Base-by-base conservation (phyloP, 2,888 invertebrate species). In the Pollenia labialis region DNA sequence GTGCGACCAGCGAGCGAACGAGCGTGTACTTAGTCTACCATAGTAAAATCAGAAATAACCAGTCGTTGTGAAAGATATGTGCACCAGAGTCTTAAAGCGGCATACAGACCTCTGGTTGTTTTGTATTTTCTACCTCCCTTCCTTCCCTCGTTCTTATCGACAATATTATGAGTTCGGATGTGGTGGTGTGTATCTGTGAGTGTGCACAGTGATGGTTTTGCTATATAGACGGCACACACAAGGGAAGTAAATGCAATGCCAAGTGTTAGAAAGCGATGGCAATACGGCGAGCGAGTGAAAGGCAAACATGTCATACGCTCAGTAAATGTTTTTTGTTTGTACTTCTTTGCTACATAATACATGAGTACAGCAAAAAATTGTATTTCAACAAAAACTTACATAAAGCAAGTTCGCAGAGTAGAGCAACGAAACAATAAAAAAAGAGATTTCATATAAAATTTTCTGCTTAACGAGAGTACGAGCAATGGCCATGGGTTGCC, bases 31-130 rank as follows among this genome's bases (percentile, higher is more conserved):
- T 89, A 90, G 91, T 89, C 90, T 90, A 91, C 91, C 92, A 92
- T 92, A 91, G 90, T 91, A 90, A 91, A 92, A 91, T 92, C 92
- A 92, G 90, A 92, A 92, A 92, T 92, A 92, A 92, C 89, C 91
- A 90, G 90, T 89, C 90, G 89, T 85, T 90, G 88, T 89, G 90
- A 87, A 92, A 92, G 91, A 92, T 92, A 91, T 92, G 90, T 89
- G 90, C 88, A 87, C 85, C 84, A 88, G 85, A 89, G 89, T 82
- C 85, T 84, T 89, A 88, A 88, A 87, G 87, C 87, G 83, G 80
- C 79, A 81, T 82, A 80, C 58, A 82, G 60, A 75, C 68, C 81
- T 60, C 68, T 77, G 18, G 71, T 80, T 72, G 42, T 56, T 81
- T 72, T 81, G 42, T 66, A 42, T 52, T 72, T 62, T 72, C 40